Percentiles rank a stretch among this genome's conserved stretches.
Conservation (phyloP, 2,113 vertebrate species). For the Synodontis membranacea region DNA sequence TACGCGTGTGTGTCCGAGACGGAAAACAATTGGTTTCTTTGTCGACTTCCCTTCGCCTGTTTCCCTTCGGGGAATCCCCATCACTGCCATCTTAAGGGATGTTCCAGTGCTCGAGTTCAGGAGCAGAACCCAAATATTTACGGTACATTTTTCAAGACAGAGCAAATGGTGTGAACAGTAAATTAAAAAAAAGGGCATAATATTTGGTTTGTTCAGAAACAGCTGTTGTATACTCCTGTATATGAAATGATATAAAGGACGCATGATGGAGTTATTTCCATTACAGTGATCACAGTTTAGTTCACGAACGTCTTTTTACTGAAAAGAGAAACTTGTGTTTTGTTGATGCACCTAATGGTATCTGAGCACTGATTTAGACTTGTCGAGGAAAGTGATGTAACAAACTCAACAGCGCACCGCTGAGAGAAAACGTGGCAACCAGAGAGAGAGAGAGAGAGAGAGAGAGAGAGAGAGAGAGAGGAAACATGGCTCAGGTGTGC, state of each 20-base stretch:
- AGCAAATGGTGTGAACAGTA: neutral
- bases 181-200: no score
- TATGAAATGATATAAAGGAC: no score
- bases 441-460: no score
- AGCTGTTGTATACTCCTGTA: no score
- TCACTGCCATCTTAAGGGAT: neutral
- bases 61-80: slow-evolving; percentile 32
- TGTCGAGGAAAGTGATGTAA: neutral
- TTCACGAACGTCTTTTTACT: neutral
- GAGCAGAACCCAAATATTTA: neutral
- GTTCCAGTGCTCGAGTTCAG: neutral
- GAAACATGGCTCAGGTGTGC: no score
- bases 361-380: neutral
- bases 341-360: neutral
- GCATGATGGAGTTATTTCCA: no score
- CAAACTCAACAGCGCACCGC: neutral
- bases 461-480: no score
- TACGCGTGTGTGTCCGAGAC: slow-evolving; percentile 28
- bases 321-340: neutral
- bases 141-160: neutral
- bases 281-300: neutral
- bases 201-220: neutral
- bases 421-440: neutral
- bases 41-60: slow-evolving; percentile 53
- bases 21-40: slow-evolving; percentile 24